A percentile compares a stretch with the other conserved stretches of the same genome.
These are phyloP conservation scores for Oceanodroma tethys DNA, from an alignment of 2,113 vertebrate species.

Conservation along the genomic window DNA sequence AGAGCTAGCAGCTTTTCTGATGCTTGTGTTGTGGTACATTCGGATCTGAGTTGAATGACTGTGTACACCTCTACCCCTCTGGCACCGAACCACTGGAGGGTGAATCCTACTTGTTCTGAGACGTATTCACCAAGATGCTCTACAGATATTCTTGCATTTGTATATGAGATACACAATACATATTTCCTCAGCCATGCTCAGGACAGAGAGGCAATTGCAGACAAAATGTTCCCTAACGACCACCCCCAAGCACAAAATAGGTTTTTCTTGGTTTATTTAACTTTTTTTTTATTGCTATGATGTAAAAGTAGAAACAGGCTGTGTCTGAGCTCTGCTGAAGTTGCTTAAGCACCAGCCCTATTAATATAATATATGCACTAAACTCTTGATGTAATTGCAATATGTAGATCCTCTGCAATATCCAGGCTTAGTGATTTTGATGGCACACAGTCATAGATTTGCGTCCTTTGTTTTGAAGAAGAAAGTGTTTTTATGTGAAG, in stretches of 20 bases:
- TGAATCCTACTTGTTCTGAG: background rate
- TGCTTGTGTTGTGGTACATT: background rate
- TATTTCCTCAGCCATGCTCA: background rate
- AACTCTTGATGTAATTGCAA: background rate
- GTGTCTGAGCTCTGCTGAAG: background rate
- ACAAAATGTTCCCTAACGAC: background rate
- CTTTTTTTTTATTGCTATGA: background rate
- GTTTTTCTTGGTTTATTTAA: background rate
- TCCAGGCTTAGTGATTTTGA: background rate
- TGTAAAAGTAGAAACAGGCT: background rate
- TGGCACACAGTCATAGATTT: background rate
- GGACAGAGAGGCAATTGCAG: background rate
- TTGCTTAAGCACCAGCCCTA: background rate
- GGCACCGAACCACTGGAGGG: background rate
- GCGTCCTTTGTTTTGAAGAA: background rate
- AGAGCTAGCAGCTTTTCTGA: background rate
- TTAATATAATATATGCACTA: background rate
- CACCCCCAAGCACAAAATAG: background rate
- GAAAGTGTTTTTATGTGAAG: background rate
- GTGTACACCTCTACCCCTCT: background rate
- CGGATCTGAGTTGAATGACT: background rate
- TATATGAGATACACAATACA: background rate
- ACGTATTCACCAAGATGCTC: background rate
- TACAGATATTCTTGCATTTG: background rate
- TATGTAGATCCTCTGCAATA: background rate